Evolutionary conservation across 2,888 invertebrate species (phyloP).

Genomic region (Synergus laeviventris): DNA sequence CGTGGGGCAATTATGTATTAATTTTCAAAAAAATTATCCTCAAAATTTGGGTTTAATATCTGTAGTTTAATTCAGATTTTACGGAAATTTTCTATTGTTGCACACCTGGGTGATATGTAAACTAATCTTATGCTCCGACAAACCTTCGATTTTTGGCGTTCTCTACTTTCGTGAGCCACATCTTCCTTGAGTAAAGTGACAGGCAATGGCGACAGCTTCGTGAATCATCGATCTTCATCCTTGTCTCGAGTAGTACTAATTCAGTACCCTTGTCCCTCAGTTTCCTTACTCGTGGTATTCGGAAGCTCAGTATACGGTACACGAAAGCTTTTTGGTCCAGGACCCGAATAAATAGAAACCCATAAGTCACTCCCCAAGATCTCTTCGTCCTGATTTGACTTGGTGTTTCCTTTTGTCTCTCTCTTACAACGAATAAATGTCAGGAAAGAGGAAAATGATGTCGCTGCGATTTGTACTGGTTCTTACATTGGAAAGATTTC

Average conservation of each 20-base stretch:
- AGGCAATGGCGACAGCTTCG: conserved; percentile 28
- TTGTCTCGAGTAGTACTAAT: conserved; percentile 72
- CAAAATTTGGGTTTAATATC: no score
- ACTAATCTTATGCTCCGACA: not conserved
- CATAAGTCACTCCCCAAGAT: conserved; percentile 65
- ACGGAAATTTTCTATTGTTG: not conserved
- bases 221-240: conserved; percentile 69
- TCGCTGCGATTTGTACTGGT: conserved; percentile 12
- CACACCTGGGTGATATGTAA: not conserved
- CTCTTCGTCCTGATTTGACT: conserved; percentile 46
- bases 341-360: conserved; percentile 67
- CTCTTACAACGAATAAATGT: conserved; percentile 23
- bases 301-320: conserved; percentile 34
- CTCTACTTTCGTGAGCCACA: conserved; percentile 4
- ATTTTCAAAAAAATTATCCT: no score
- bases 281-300: conserved; percentile 52
- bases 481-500: not conserved
- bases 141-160: not conserved
- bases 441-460: conserved; percentile 39
- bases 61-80: not conserved
- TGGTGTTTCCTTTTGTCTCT: conserved; percentile 30
- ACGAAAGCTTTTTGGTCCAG: conserved; percentile 61
- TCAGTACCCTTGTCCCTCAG: conserved; percentile 70
- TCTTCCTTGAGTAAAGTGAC: conserved; percentile 33
- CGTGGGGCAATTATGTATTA: no score